phyloP scores from a whole-genome alignment of 2,888 invertebrate species.

The Morpho achilles region DNA sequence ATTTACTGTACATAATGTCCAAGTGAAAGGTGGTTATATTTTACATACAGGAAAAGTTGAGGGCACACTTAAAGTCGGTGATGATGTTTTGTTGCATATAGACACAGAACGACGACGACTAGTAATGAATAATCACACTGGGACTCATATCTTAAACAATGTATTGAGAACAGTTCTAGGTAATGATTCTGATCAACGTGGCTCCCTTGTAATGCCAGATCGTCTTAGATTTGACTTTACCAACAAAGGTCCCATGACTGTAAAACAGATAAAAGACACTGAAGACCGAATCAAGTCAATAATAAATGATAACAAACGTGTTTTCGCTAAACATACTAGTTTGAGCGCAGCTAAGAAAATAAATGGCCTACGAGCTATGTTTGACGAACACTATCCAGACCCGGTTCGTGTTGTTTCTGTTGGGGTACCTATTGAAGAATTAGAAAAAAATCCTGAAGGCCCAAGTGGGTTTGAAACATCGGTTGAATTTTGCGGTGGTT shows the following conservation, averaged over 20 bases:
- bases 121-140: conserved; percentile 99
- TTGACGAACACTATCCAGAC: conserved; percentile 99
- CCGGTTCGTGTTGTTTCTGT: conserved; percentile 96
- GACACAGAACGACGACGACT: conserved; percentile 91
- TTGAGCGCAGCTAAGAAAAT: conserved; percentile 94
- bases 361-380: conserved; percentile 96
- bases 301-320: conserved; percentile 85
- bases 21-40: conserved; percentile 97
- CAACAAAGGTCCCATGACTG: conserved; percentile 94
- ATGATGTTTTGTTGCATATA: conserved; percentile 88
- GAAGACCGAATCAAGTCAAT: conserved; percentile 90
- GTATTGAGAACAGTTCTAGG: conserved; percentile 94
- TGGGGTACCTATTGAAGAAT: conserved; percentile 93
- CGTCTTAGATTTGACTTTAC: conserved; percentile 98
- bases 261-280: conserved; percentile 90
- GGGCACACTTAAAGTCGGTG: conserved; percentile 90
- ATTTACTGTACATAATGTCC: conserved; percentile 94
- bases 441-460: conserved; percentile 91
- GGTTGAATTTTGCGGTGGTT: conserved; percentile 99
- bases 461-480: conserved; percentile 90
- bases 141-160: conserved; percentile 98
- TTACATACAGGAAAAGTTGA: conserved; percentile 95
- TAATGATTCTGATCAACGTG: conserved; percentile 95
- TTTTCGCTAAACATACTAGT: conserved; percentile 92
- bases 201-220: conserved; percentile 98